phyloP scores from a whole-genome alignment of 2,888 invertebrate genomes.

The Baccha elongata region DNA sequence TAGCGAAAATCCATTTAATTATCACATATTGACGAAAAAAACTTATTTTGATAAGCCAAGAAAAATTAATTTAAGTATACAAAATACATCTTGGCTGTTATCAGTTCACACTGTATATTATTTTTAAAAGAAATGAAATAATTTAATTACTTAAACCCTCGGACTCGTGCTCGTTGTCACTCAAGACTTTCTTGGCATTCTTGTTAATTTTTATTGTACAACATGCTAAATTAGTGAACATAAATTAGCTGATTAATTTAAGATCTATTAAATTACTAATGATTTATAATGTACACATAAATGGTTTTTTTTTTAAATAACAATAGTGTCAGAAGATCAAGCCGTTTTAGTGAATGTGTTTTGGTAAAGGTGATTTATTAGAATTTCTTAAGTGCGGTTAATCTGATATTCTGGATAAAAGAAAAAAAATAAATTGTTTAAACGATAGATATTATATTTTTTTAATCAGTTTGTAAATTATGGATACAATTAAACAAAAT shows the following conservation, averaged over 20 bases:
- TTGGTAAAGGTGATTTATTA: no score
- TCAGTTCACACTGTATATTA: neutral
- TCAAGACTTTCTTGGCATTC: neutral
- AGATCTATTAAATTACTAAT: neutral
- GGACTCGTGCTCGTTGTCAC: neutral
- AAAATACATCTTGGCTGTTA: neutral
- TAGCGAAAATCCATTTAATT: neutral
- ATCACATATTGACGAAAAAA: neutral
- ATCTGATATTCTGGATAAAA: no score
- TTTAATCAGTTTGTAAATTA: no score
- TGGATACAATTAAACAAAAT: no score
- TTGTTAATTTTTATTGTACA: neutral
- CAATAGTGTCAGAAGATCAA: no score
- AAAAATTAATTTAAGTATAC: neutral
- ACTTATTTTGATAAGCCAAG: neutral
- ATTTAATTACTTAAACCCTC: neutral
- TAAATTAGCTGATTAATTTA: neutral
- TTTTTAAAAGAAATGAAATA: neutral
- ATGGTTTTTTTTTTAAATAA: no score
- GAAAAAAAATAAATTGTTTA: no score
- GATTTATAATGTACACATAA: no score
- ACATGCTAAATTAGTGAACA: neutral
- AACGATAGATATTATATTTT: no score
- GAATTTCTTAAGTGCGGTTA: no score
- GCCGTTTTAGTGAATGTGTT: no score